Percentiles rank a stretch among this genome's conserved stretches.
phyloP scores from a whole-genome alignment of 2,888 invertebrate genomes.

The Diploptera punctata region DNA sequence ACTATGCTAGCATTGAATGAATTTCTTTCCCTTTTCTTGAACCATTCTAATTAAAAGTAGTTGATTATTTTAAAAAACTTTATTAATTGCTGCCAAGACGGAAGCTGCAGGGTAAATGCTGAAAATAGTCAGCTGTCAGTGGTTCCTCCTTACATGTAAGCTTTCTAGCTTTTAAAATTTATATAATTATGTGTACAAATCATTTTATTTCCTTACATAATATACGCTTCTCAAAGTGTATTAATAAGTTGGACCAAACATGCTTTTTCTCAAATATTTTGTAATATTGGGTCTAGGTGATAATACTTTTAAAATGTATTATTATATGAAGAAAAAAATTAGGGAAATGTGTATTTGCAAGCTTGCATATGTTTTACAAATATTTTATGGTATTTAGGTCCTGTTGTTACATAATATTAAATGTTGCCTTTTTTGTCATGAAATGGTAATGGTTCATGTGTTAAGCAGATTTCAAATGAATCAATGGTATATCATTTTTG shows the following conservation, averaged over 20 bases:
- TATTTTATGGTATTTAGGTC: constrained; percentile 40
- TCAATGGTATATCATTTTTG: constrained; percentile 17
- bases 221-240: constrained; percentile 5
- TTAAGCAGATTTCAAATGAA: constrained; percentile 21
- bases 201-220: background rate
- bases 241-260: constrained; percentile 23
- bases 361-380: constrained; percentile 38
- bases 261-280: constrained; percentile 13
- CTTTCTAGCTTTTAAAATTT: background rate
- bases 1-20: too few species aligned
- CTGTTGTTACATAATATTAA: constrained; percentile 36
- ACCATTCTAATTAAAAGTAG: too few species aligned
- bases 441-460: constrained; percentile 39
- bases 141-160: constrained; percentile 5
- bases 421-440: constrained; percentile 38
- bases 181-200: background rate
- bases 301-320: constrained; percentile 15
- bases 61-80: too few species aligned
- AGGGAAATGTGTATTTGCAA: constrained; percentile 23
- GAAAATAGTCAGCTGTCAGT: background rate
- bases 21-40: too few species aligned
- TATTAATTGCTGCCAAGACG: background rate
- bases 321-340: constrained; percentile 10
- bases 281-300: constrained; percentile 19
- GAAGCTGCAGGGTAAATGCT: background rate